Evolutionary conservation across 2,113 vertebrate species (phyloP).

Genomic region (Nyctibius bracteatus): DNA sequence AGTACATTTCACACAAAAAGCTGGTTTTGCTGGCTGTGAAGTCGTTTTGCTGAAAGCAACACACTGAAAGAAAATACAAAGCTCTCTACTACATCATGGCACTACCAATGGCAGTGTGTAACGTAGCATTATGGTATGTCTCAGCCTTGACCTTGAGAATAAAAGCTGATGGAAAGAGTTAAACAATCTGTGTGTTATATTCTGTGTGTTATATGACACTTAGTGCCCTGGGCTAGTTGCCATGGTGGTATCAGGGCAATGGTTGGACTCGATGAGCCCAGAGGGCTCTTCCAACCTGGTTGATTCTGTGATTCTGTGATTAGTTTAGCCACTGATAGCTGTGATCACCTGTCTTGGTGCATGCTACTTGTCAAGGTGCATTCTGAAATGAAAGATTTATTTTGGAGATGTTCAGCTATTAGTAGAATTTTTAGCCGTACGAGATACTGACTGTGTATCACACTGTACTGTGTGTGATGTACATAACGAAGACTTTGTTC

Average conservation of each 20-base stretch:
- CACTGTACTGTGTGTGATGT: neutral
- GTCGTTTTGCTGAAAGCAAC: neutral
- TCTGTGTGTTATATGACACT: too few relatives aligned
- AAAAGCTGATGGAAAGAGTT: neutral
- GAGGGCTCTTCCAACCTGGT: too few relatives aligned
- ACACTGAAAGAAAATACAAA: neutral
- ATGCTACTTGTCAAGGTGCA: neutral
- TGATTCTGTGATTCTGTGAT: too few relatives aligned
- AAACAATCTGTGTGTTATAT: accelerated
- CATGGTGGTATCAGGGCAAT: too few relatives aligned
- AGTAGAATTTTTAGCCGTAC: neutral
- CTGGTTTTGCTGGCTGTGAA: neutral
- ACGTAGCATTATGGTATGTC: neutral
- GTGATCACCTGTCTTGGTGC: neutral
- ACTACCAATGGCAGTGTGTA: neutral
- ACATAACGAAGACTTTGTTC: neutral
- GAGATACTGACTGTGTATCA: neutral
- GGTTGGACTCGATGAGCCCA: too few relatives aligned
- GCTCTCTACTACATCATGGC: neutral
- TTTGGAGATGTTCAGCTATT: neutral
- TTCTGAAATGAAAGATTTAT: neutral
- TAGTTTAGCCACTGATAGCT: neutral
- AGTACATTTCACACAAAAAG: neutral
- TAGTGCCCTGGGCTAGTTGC: too few relatives aligned
- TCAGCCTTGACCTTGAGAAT: neutral